Evolutionary conservation across 2,113 vertebrate species (phyloP), one percentile per base, ranked within the genome.

Genomic region (Brachypodius melanocephalos): DNA sequence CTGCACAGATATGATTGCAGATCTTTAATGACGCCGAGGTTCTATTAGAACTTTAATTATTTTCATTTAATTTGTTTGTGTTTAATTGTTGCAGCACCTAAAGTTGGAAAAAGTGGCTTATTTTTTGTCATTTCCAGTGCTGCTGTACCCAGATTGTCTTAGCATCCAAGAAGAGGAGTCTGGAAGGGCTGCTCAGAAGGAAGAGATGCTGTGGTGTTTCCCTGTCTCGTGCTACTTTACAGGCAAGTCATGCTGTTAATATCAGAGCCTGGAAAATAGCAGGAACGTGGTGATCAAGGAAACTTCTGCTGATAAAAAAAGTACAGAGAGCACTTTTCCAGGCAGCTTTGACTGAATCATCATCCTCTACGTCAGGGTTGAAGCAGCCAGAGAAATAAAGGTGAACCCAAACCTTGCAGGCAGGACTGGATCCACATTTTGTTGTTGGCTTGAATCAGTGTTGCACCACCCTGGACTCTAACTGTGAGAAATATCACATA

Each of bases 11-110:
- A 84, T 15, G 71, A 88, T 43, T 74, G 93, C 81, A 84, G 66
- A 78, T 89, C 80, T 67, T 92, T 79, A 94, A 81, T 13, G 38
- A 69, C 86, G 73, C 2, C 0, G 0, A 90, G 61, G 73, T 91
- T 86, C 90, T 76, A 40, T 79, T 67, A 85, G 86, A 95, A 73
- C 92, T 55, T 75, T 55, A 94, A 95, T 93, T 90, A 78, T 88
- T 89, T 93, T 85, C 31, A 48, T 94, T 89, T 83, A 59, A 54
- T 94, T 93, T 90, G 58, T 85, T 93, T 92, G 45, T 18, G 42
- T 34, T 68, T 71, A 86, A 66, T 46, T 43, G 40, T 32, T 58
- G 79, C 24, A 54, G 65, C n/a, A 45, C 15, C 80, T 61, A 2
- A 88, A 68, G 45, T 29, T 80, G 32, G 42, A 45, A 90, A 91